Evolutionary conservation across 2,888 invertebrate species (phyloP).

Genomic region (Ditula angustiorana): DNA sequence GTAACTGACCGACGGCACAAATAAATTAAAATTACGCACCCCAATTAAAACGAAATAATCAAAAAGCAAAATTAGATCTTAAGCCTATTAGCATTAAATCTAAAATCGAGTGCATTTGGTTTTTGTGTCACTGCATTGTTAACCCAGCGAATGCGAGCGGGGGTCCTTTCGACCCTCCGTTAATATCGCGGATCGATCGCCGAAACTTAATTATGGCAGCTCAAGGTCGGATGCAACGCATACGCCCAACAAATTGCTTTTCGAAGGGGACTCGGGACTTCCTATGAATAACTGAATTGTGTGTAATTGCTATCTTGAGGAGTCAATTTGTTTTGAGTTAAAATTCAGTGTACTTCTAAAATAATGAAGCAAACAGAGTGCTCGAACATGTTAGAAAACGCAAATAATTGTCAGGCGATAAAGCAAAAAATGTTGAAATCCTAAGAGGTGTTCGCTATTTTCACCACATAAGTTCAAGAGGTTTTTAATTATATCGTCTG

Average conservation of each 20-base stretch:
- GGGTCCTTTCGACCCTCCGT: conserved; percentile 62
- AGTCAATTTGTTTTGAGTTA: conserved; percentile 27
- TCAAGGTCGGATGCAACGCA: conserved; percentile 69
- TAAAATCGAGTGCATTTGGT: conserved; percentile 16
- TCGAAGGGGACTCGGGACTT: conserved; percentile 37
- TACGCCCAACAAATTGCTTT: conserved; percentile 33
- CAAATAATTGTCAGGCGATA: neutral
- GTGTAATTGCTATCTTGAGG: conserved; percentile 41
- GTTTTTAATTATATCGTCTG: too few species aligned
- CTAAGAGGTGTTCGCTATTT: too few species aligned
- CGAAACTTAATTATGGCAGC: conserved; percentile 73
- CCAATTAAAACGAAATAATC: conserved; percentile 24
- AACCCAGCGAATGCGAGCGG: conserved; percentile 56
- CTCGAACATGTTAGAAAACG: neutral
- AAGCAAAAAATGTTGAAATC: too few species aligned
- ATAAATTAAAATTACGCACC: conserved; percentile 21
- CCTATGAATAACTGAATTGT: conserved; percentile 46
- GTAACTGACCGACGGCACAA: conserved; percentile 23
- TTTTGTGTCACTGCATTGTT: conserved; percentile 43
- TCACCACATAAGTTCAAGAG: too few species aligned
- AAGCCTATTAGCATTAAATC: neutral
- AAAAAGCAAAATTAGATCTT: neutral
- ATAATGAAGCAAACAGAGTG: neutral
- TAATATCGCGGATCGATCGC: conserved; percentile 63
- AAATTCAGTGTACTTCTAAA: neutral